Base-by-base conservation (phyloP, 2,888 invertebrate genomes). In the Cybosia mesomella region DNA sequence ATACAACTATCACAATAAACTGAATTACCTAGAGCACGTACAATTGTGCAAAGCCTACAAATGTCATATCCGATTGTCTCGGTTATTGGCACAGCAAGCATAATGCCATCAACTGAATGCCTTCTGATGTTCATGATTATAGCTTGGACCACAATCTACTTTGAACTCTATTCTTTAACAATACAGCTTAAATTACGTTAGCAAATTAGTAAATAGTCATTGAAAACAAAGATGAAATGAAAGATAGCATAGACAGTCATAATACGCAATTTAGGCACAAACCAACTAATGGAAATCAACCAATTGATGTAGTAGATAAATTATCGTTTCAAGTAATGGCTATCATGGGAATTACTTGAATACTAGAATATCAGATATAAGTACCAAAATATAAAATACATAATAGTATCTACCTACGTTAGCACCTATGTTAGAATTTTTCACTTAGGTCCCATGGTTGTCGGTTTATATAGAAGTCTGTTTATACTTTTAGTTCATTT, bases 31-130 rank as follows among this genome's bases (percentile, higher is more conserved):
- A 66, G 57, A 39, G 21, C 69, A 74, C 73, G 63, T 73, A 70
- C 70, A 68, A 70, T 77, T 79, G 79, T 76, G 77, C 81, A 73
- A 74, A 76, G 71, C 76, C 79, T 76, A 83, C 81, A 78, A 76
- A 81, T 77, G 74, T 80, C 77, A 80, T 72, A 80, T 79, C 76
- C 70, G 77, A 83, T 80, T 73, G 80, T 73, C 68, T 76, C 76
- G 74, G 75, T 79, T 83, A 84, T 84, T 84, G 81, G 79, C 74
- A 78, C 65, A 76, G 71, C 80, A 63, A 58, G 64, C 68, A 73
- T 72, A 77, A 75, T 73, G 66, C 71, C 77, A 74, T 77, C 64
- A 62, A 59, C 66, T 70, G 54, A 70, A 78, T 75, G 70, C 64
- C 59, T 72, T 70, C 68, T 75, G 70, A 75, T 72, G 64, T 67